Base-by-base conservation (phyloP, 2,888 invertebrate species). In the Phorcus lineatus region DNA sequence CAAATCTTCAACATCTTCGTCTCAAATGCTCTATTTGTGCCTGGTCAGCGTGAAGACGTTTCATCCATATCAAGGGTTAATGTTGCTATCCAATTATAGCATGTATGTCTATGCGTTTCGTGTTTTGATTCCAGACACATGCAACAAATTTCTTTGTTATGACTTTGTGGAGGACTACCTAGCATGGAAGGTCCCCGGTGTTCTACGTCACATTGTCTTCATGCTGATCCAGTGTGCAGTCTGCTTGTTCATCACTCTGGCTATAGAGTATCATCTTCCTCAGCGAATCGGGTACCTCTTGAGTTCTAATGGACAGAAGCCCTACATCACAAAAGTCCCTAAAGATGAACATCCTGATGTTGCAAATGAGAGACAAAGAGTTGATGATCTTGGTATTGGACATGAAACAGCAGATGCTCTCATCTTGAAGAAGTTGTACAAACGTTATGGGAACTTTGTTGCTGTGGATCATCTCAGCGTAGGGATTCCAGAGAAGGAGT, bases 111-210 rank as follows among this genome's bases (percentile, higher is more conserved):
- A n/a, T n/a, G n/a, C n/a, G n/a, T n/a, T n/a, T n/a, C n/a, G n/a
- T n/a, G n/a, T n/a, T n/a, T n/a, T n/a, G n/a, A n/a, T 47, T 47
- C 11, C 13, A 47, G 47, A 47, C 47, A 47, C 47, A 6, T 47
- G 47, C 47, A 47, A n/a, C n/a, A n/a, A n/a, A n/a, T n/a, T n/a
- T n/a, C n/a, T n/a, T n/a, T n/a, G n/a, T n/a, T n/a, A 92, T 19
- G 83, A 87, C 22, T 93, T 90, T 88, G 89, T 91, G 1, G 91
- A 94, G 36, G 93, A 95, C 0, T 95, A 95, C 90, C 95, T 95
- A 86, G 93, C 94, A 0, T 96, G 96, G 95, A 93, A 95, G 22
- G 92, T 94, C 40, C 96, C 96, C 0, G 97, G 97, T 1, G 94
- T 96, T 57, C 94, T 96, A 28, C 94, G 95, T 0, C 96, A 96